Percentiles rank a stretch among this genome's conserved stretches.
Evolutionary conservation across 2,888 invertebrate species (phyloP).

Genomic region (Onthophagus sagittarius): DNA sequence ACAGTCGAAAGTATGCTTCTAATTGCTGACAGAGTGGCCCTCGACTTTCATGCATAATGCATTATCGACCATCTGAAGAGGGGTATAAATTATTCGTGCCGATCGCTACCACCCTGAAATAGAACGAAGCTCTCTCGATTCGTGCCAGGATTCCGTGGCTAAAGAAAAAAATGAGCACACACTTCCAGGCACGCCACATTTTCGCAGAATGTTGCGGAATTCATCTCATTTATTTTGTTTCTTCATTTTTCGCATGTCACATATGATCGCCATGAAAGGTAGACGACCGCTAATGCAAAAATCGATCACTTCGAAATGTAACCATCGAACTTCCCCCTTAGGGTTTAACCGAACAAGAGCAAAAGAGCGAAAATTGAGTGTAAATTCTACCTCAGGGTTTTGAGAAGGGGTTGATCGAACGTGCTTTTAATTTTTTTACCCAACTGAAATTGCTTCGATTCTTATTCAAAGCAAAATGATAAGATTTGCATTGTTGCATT

Average conservation of each 20-base stretch:
- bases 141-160: neutral
- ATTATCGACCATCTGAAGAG: slow-evolving; percentile 20
- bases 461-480: neutral
- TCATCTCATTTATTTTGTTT: too few relatives aligned
- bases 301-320: neutral
- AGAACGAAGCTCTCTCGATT: neutral
- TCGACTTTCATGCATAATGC: slow-evolving; percentile 20
- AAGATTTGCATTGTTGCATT: neutral
- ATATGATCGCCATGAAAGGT: neutral
- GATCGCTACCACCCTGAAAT: slow-evolving; percentile 16
- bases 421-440: neutral
- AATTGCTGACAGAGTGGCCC: slow-evolving; percentile 16
- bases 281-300: neutral
- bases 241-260: neutral
- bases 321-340: neutral
- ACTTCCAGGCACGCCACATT: too few relatives aligned
- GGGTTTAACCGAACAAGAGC: neutral
- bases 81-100: slow-evolving; percentile 23
- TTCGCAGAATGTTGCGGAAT: too few relatives aligned
- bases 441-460: neutral
- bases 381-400: neutral
- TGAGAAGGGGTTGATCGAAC: neutral
- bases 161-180: neutral
- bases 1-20: slow-evolving; percentile 10
- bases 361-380: neutral